A percentile compares a stretch with the other conserved stretches of the same genome.
Conservation (phyloP, 2,113 vertebrate genomes). For the Epinephelus lanceolatus region DNA sequence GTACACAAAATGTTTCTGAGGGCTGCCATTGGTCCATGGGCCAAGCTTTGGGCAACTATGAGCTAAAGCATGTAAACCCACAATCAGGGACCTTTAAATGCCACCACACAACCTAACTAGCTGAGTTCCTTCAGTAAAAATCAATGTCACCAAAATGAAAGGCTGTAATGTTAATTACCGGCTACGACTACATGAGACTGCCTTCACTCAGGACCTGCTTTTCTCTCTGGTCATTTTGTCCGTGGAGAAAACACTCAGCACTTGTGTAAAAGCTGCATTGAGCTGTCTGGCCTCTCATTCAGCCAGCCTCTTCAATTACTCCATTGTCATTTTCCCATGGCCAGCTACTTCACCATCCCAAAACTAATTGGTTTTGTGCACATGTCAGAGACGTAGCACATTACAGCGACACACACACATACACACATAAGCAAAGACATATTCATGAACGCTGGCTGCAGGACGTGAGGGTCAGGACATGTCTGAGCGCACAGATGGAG, state of each 20-base stretch:
- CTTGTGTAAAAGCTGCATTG: constrained; percentile 69
- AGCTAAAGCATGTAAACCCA: neutral
- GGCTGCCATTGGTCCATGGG: no score
- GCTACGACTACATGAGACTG: constrained; percentile 41
- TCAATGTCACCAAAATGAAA: constrained; percentile 49
- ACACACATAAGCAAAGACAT: neutral
- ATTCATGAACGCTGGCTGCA: constrained; percentile 30
- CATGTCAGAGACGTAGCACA: constrained; percentile 64
- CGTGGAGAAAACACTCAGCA: constrained; percentile 59
- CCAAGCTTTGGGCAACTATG: no score
- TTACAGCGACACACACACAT: constrained; percentile 17
- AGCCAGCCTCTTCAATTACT: constrained; percentile 75
- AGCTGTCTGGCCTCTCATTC: constrained; percentile 74
- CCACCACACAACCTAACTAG: neutral
- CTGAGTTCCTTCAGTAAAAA: constrained; percentile 13
- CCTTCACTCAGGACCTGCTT: constrained; percentile 52
- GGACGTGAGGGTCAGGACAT: constrained; percentile 63
- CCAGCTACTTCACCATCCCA: constrained; percentile 66
- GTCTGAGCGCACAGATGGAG: constrained; percentile 66
- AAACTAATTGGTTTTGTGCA: constrained; percentile 82
- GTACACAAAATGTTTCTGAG: no score
- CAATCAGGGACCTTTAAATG: neutral
- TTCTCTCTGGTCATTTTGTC: constrained; percentile 48
- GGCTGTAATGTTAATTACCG: constrained; percentile 62
- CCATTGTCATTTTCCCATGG: constrained; percentile 75